Base-by-base conservation (phyloP, 2,113 vertebrate genomes). In the Passerina amoena region DNA sequence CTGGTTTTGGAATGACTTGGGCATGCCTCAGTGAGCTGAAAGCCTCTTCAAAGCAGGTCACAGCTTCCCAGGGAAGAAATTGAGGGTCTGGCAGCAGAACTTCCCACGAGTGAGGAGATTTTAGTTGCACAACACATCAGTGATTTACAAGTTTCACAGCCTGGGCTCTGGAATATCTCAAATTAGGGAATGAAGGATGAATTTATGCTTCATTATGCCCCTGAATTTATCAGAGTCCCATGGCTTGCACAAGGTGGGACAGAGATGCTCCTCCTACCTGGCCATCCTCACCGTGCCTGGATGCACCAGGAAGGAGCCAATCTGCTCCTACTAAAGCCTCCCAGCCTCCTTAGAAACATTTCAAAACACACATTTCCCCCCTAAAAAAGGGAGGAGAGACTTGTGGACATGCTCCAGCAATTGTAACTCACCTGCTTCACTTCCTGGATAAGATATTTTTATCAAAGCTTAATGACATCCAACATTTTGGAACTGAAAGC, bases 21-120 rank as follows among this genome's bases (percentile, higher is more conserved):
- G 54, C 23, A 13, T 0, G 0, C 7, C 28, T 66, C n/a, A 19
- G 10, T 0, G 38, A 72, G 68, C 10, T 42, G 35, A 44, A 69
- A 88, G 24, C 23, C 24, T 66, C n/a, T 40, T 6, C 47, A 18
- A 69, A 82, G 83, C 63, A 88, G 45, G 24, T 51, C 23, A 44
- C 2, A 2, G 0, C 0, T 33, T 28, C 10, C 51, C 28, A 37
- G 40, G 18, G 63, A 25, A 45, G 37, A 68, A 75, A 54, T 0
- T 1, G 40, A 88, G 37, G 20, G 33, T 75, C 6, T 83, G 59
- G 54, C 59, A 86, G 83, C 50, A 65, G 14, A 88, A 25, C 1
- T 38, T 51, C 15, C 54, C 71, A 44, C 17, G 17, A 65, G 27
- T 64, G 27, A 63, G 35, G 12, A 77, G 59, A 0, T 85, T 77